Conservation (phyloP, 2,888 invertebrate species). For the Escarpia spicata region DNA sequence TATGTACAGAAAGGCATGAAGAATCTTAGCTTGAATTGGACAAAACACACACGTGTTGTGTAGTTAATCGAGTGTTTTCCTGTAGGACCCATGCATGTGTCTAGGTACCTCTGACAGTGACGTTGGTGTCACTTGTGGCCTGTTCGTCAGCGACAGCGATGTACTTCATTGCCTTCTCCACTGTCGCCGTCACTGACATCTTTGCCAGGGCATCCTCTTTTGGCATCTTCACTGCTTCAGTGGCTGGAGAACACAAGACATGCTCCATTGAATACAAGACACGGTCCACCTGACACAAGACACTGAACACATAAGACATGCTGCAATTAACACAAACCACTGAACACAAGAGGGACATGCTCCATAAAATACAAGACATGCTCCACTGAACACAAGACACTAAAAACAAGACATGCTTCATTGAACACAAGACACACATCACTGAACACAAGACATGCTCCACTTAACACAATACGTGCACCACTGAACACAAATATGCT, state of each 20-base stretch:
- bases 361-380: too few species aligned
- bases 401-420: neutral
- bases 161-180: neutral
- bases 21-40: neutral
- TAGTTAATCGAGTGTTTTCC: neutral
- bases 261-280: neutral
- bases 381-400: too few species aligned
- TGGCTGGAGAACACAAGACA: neutral
- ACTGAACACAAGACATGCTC: too few species aligned
- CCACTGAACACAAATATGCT: too few species aligned
- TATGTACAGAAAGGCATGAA: too few species aligned
- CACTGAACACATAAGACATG: too few species aligned
- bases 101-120: neutral
- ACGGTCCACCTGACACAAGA: neutral
- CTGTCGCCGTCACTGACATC: neutral
- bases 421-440: neutral
- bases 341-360: too few species aligned
- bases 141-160: neutral
- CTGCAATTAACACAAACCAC: too few species aligned
- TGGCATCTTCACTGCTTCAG: neutral
- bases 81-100: neutral
- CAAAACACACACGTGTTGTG: neutral
- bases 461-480: too few species aligned
- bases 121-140: neutral
- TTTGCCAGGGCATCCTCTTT: neutral